Base-by-base conservation (phyloP, 30 jellyfish, hydroid and myxozoan genomes). In the Aurelia aurita region DNA sequence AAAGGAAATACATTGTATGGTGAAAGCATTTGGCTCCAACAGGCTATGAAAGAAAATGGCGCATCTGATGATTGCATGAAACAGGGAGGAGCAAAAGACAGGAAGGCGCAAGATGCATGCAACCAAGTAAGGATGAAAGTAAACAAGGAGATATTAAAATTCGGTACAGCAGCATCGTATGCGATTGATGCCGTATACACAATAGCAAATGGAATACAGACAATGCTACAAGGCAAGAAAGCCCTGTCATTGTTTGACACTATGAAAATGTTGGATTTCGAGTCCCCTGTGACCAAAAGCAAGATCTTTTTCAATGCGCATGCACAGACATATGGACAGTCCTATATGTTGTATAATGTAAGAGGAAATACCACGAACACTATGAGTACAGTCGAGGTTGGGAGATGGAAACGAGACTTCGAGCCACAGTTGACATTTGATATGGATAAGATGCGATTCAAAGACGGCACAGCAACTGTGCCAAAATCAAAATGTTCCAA, bases 121-220 rank as follows among this genome's bases (percentile, higher is more conserved):
- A 79, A 79, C 3, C 69, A 69, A 19, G 85, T 80, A 16, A 72
- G 34, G 53, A 93, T 45, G 22, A 73, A 74, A n/a, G 77, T 91
- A 7, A 66, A 25, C 19, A 26, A 12, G 32, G 74, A 73, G 15
- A 11, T 91, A 0, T 15, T 58, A 18, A 73, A 39, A 47, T 27
- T 39, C 29, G 47, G 70, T 18, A 29, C 29, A 3, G 71, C 89
- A 14, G 89, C 93, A 7, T 66, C 89, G 7, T 72, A 72, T 80
- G 87, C 97, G 3, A 80, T 91, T 19, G 96, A 91, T 76, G 96
- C 98, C 9, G 98, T 91, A 13, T 91, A 77, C 59, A 44, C 91
- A 35, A 74, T 80, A 29, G 91, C 89, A 10, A 77, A 69, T 21
- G 95, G 72, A 4, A 11, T 77, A 45, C 89, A 91, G 54, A 25